Base-by-base conservation (phyloP, 2,113 vertebrate genomes). In the Motacilla tschutschensis region DNA sequence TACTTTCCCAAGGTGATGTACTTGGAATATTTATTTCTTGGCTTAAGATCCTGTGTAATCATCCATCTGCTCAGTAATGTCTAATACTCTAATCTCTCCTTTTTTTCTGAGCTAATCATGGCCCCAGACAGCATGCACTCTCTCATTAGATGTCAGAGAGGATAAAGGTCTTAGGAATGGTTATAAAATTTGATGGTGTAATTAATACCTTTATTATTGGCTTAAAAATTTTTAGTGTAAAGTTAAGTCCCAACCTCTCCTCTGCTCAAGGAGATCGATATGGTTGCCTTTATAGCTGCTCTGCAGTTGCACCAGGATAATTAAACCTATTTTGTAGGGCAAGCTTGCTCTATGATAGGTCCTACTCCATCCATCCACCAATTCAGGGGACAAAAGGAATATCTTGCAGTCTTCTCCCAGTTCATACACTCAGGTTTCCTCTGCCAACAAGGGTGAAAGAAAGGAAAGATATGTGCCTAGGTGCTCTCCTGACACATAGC, bases 61-160 rank as follows among this genome's bases (percentile, higher is more conserved):
- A 91, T 85, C 94, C 93, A 95, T 94, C 95, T 96, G 94, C 85
- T 95, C 85, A 86, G 94, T 93, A 95, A 95, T 94, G 94, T 91
- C 88, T 95, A 93, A 94, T 67, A 73, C 89, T 55, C 79, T 97
- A 95, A 95, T 94, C 82, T 89, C 77, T 88, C 81, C 83, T 55
- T 69, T 87, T 93, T 93, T 78, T 85, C 72, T 90, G 75, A 94
- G 88, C 83, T 95, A 88, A 95, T 95, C 76, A 55, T 19, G 57
- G 53, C 69, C 77, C 80, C 89, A 96, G 94, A 94, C 87, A 89
- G 73, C 63, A 47, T 36, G 71, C 41, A 87, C 71, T 79, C 66
- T 72, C 70, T 87, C 77, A 81, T 88, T 88, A 89, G 84, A 63
- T 83, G 88, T 77, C 70, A 80, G 84, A 91, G 83, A 87, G 81